Evolutionary conservation across 2,797 vertebrate species (phyloP), one percentile per base, ranked within the genome.

Genomic region (Choloepus didactylus): DNA sequence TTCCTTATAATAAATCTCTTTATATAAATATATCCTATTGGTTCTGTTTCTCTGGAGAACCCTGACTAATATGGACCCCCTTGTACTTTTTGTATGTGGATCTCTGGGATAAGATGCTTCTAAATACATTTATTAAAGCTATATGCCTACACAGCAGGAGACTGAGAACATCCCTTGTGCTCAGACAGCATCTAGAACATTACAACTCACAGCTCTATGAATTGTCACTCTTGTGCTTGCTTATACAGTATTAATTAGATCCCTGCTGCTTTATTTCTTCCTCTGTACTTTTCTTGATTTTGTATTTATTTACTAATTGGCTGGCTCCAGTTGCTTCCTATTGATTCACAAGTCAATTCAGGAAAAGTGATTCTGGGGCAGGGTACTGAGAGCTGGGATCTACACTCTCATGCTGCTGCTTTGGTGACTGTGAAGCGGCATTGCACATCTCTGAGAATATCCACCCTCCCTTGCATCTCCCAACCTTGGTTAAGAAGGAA

Each of bases 241-340:
- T 70, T 5, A 60, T 41, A 16, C 31, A 85, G 25, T 12, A 75
- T 56, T 46, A 85, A n/a, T 15, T 54, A 62, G 51, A 69, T 83
- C 60, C 62, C 31, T 10, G 6, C 3, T 25, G 25, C 49, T 93
- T 59, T 41, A 5, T 15, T 56, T 64, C 80, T 19, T 11, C 38
- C 18, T 96, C 80, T 94, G 35, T 66, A 31, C 29, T 44, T 81
- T 46, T 51, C 29, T 88, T 51, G 70, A 60, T 49, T 75, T 67
- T 72, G 60, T 73, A 31, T 60, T 91, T 80, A 31, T 89, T 64
- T 80, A 76, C 92, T 84, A 67, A 69, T 38, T 91, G 60, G 38
- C 46, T 72, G 70, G 12, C 19, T 83, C 66, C 21, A 29, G 35
- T 38, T 91, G 60, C 41, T 93, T 82, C 56, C 87, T 60, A 83